These are phyloP conservation scores for Peromyscus melanophrys DNA, from an alignment of 2,797 vertebrate species.

Conservation along the genomic window DNA sequence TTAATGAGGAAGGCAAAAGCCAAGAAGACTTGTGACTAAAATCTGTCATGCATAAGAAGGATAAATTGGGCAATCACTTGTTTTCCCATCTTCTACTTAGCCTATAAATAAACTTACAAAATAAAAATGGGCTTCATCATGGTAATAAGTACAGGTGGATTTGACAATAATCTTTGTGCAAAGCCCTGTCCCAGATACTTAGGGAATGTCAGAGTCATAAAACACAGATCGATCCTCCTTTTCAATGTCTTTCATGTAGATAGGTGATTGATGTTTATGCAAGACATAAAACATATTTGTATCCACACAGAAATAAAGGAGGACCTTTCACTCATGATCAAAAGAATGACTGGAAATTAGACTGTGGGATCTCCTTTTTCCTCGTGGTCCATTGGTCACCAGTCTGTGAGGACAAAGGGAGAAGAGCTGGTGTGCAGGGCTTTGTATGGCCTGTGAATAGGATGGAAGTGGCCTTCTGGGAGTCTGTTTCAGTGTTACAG, in stretches of 20 bases:
- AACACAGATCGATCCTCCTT: not conserved
- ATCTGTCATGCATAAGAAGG: not conserved
- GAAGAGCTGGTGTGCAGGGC: not conserved
- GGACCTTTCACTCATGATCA: not conserved
- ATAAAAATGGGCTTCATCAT: not conserved
- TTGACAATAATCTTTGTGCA: not conserved
- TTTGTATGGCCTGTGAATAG: not conserved
- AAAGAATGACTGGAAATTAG: not conserved
- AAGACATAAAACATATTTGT: not conserved
- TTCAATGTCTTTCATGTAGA: not conserved
- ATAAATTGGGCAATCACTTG: not conserved
- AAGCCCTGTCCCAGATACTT: not conserved
- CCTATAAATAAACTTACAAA: not conserved
- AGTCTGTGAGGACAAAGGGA: not conserved
- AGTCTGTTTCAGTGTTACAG: not conserved
- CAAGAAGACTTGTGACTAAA: not conserved
- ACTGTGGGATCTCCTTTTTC: not conserved
- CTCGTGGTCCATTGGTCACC: not conserved
- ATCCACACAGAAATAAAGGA: not conserved
- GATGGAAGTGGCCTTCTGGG: not conserved
- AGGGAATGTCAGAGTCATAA: not conserved
- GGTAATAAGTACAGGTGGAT: not conserved
- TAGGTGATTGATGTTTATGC: conserved; percentile 2
- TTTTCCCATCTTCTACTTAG: not conserved
- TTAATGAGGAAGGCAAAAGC: not conserved